These are phyloP conservation scores for Podocnemis expansa DNA, from an alignment of 2,113 vertebrate species.

Conservation along the genomic window DNA sequence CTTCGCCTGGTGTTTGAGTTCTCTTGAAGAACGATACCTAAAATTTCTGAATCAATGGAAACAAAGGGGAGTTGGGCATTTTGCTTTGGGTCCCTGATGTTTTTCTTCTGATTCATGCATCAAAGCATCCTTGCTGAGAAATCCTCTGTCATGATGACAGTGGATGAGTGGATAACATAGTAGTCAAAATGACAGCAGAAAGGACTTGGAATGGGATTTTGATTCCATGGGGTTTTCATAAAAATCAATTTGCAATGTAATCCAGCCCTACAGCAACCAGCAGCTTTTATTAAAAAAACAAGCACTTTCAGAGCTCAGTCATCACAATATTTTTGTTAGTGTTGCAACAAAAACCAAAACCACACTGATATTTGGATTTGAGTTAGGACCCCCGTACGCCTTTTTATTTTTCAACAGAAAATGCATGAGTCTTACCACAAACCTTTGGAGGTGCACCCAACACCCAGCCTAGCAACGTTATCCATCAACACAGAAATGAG, in stretches of 20 bases:
- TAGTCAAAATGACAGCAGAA: rapidly evolving
- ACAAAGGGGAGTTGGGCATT: neutral
- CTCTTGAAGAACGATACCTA: neutral
- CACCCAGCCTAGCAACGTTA: conserved; percentile 17
- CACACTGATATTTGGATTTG: neutral
- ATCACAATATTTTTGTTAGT: neutral
- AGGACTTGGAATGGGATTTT: rapidly evolving
- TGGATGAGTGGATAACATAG: neutral
- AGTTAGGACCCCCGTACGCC: conserved; percentile 28
- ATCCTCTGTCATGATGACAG: rapidly evolving
- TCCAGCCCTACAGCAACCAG: neutral
- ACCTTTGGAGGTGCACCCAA: conserved; percentile 59
- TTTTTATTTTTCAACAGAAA: conserved; percentile 3
- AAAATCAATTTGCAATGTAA: neutral
- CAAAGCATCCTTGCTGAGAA: neutral
- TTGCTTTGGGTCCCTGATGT: neutral
- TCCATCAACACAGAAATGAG: conserved; percentile 28
- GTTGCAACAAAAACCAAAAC: conserved; percentile 22
- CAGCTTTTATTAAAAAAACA: neutral
- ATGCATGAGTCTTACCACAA: conserved; percentile 25
- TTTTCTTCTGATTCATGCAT: neutral
- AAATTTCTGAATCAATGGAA: neutral
- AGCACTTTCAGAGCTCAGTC: conserved; percentile 5
- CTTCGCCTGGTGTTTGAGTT: conserved; percentile 1
- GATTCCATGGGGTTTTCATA: rapidly evolving